Evolutionary conservation across 2,797 vertebrate species (phyloP), one percentile per base, ranked within the genome.

Genomic region (Chloroceryle amazona): DNA sequence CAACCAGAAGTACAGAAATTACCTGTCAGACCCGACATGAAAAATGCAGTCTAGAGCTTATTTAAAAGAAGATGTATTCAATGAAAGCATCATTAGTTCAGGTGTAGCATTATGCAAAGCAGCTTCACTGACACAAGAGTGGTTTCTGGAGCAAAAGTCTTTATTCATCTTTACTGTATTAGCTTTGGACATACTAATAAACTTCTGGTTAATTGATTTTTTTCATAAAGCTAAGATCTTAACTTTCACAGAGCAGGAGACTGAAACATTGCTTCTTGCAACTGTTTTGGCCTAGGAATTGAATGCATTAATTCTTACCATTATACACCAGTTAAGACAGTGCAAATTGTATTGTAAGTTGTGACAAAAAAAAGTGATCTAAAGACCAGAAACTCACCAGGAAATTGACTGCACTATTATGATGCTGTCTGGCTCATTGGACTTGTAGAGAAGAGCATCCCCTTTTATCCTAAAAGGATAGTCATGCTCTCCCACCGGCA

Each of bases 141-240:
- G 13, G 37, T 22, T 86, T 83, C 12, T 33, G 21, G n/a, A 74
- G 57, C 5, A 83, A 81, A 94, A 67, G 20, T 52, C 18, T 76
- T 58, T 52, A n/a, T 68, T 26, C 47, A 26, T 49, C 47, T 49
- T 26, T 49, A 26, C 19, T 26, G 47, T 49, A 49, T 51, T 51
- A 51, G 49, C 49, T 51, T 51, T 51, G 49, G 49, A 28, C 49
- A 28, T 46, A 46, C 21, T 46, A 46, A 46, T 51, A 44, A 55
- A 37, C 5, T 78, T 76, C 44, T 57, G 28, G 4, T 4, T 33
- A 31, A 42, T 2, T 51, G 8, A 51, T 44, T 0, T 0, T 33
- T 51, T 80, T 74, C 39, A 46, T 68, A 84, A 88, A 74, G 49
- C 5, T 52, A 67, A 83, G 46, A 35, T 28, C 8, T 41, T 63